A percentile compares a stretch with the other conserved stretches of the same genome.
Evolutionary conservation across 1,140 invertebrate genomes (phyloP).

Genomic region (Drosophila gunungcola): DNA sequence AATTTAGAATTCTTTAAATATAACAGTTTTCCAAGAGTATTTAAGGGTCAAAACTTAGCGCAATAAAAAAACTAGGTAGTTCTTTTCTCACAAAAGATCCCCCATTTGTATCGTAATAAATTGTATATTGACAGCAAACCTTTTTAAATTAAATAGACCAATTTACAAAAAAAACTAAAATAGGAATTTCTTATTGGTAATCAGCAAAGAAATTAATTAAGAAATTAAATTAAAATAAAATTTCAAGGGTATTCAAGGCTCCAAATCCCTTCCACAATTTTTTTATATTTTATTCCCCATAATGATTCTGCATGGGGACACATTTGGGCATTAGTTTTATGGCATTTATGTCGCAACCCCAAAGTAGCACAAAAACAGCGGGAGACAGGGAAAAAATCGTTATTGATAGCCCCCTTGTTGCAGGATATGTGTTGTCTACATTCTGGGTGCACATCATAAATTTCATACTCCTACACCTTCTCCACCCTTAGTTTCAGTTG

Average conservation of each 20-base stretch:
- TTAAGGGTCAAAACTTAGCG: too few relatives aligned
- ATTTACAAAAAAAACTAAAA: neutral
- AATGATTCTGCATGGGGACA: slow-evolving; percentile 38
- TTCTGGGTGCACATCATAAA: slow-evolving; percentile 64
- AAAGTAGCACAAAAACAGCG: slow-evolving; percentile 25
- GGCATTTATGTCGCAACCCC: slow-evolving; percentile 60
- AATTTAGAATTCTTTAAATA: too few relatives aligned
- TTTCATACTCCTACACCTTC: slow-evolving; percentile 19
- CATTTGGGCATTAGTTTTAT: slow-evolving; percentile 77
- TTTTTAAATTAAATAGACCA: too few relatives aligned
- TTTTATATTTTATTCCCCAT: slow-evolving; percentile 10
- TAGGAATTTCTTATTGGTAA: too few relatives aligned
- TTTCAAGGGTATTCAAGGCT: slow-evolving; percentile 14
- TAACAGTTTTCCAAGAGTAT: too few relatives aligned
- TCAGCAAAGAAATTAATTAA: too few relatives aligned
- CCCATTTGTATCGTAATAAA: too few relatives aligned
- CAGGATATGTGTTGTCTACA: slow-evolving; percentile 13
- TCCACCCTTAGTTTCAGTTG: slow-evolving; percentile 13
- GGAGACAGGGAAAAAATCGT: slow-evolving; percentile 37
- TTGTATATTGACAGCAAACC: too few relatives aligned
- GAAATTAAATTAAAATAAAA: too few relatives aligned
- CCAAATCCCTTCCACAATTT: neutral
- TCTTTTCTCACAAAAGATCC: too few relatives aligned
- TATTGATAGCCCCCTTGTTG: slow-evolving; percentile 60
- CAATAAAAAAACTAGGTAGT: too few relatives aligned